A percentile compares a stretch with the other conserved stretches of the same genome.
These are phyloP conservation scores for Xestobium rufovillosum DNA, from an alignment of 2,888 invertebrate species.

Conservation along the genomic window DNA sequence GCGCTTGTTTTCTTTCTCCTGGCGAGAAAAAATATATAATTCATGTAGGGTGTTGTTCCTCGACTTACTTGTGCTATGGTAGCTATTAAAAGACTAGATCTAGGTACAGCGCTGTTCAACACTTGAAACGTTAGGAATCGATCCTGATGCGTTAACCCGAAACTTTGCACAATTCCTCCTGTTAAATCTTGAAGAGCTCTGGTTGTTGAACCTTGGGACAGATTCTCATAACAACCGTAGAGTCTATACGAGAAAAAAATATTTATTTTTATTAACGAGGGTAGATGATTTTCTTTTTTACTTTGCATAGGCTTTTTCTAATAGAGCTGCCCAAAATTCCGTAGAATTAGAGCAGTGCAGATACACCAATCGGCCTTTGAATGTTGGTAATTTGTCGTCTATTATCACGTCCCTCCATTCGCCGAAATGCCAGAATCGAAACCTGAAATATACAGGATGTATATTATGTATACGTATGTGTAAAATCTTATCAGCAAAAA, in stretches of 20 bases:
- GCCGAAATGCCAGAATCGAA: constrained; percentile 75
- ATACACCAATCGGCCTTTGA: constrained; percentile 56
- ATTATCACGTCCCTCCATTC: constrained; percentile 68
- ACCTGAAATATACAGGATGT: constrained; percentile 52
- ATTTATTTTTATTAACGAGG: too few relatives aligned
- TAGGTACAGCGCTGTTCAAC: constrained; percentile 60
- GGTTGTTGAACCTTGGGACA: constrained; percentile 56
- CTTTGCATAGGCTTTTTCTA: constrained; percentile 80
- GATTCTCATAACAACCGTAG: constrained; percentile 62
- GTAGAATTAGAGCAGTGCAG: constrained; percentile 53
- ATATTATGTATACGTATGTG: too few relatives aligned
- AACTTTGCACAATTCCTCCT: constrained; percentile 70
- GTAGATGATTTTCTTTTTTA: constrained; percentile 37
- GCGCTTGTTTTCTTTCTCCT: constrained; percentile 51
- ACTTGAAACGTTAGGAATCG: constrained; percentile 58
- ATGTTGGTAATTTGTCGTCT: constrained; percentile 68
- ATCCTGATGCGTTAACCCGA: constrained; percentile 56
- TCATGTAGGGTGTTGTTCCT: too few relatives aligned
- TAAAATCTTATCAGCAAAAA: too few relatives aligned
- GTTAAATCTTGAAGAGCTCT: constrained; percentile 66
- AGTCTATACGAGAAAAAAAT: constrained; percentile 41
- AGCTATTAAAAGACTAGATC: constrained; percentile 62
- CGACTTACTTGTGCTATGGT: constrained; percentile 55
- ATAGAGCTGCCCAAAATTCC: constrained; percentile 70
- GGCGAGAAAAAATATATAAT: too few relatives aligned